phyloP scores from a whole-genome alignment of 1,140 invertebrate species.

The Dermatophagoides farinae region DNA sequence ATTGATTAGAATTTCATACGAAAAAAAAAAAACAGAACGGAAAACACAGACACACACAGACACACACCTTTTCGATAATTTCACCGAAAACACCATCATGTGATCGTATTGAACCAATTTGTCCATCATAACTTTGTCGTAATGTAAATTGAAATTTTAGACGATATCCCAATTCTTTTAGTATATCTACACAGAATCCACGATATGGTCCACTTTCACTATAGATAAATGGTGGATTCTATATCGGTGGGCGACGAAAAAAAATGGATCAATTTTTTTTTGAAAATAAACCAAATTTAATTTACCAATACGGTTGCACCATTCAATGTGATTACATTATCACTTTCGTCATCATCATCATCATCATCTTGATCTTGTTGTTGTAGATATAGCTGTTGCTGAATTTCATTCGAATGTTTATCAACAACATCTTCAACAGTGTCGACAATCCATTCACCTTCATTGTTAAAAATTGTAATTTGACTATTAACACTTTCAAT shows the following conservation, averaged over 20 bases:
- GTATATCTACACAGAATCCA: constrained; percentile 2
- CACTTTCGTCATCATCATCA: neutral
- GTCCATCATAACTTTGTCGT: constrained; percentile 2
- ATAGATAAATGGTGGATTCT: constrained; percentile 1
- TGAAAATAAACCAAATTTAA: neutral
- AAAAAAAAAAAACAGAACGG: neutral
- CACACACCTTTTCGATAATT: neutral
- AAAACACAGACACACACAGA: neutral
- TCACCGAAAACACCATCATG: neutral
- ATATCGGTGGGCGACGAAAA: neutral
- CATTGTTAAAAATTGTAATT: too few relatives aligned
- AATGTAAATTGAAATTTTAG: neutral
- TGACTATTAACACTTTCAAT: too few relatives aligned
- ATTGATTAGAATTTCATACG: too few relatives aligned
- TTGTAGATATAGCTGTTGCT: too few relatives aligned
- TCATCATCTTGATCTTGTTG: too few relatives aligned
- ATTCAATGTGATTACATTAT: neutral
- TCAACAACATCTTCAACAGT: too few relatives aligned
- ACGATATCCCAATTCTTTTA: neutral
- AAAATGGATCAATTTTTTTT: neutral
- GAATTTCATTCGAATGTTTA: too few relatives aligned
- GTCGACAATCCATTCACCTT: too few relatives aligned
- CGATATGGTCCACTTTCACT: constrained; percentile 4
- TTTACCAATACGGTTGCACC: constrained; percentile 1
- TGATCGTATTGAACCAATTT: neutral